Base-by-base conservation (phyloP, 1,140 invertebrate species). In the Saccostrea echinata region DNA sequence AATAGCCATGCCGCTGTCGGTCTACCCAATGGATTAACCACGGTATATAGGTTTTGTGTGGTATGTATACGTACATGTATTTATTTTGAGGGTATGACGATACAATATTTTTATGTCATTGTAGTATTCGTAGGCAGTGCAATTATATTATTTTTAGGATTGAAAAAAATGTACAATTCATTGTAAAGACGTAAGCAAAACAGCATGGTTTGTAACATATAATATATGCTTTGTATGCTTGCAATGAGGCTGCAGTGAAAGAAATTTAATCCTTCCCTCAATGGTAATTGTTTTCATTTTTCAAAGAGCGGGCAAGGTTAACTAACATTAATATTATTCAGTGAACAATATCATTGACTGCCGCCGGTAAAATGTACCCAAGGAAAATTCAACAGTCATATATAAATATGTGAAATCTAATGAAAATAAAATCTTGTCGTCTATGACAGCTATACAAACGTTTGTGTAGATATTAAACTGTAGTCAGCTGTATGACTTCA, bases 111-210 rank as follows among this genome's bases (percentile, higher is more conserved):
- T 18, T 21, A n/a, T 61, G 55, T 61, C 16, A 76, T 30, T 27
- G 27, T 76, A 30, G 16, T 16, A 33, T 27, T 76, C 68, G 30
- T 33, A 33, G 68, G 68, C 27, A 0, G 68, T 16, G 16, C 11
- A 33, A 30, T 33, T 35, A 30, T 61, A 21, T 27, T 76, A 30
- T 76, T 76, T 76, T 76, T 27, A 30, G 24, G 24, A 71, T 71
- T 30, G 27, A 24, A n/a, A 64, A 8, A 33, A 30, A 4, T 76
- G 24, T 24, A n/a, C 21, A 8, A 64, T 43, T 43, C 43, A 43
- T 64, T 64, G 24, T 11, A 76, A 76, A 76, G 27, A 76, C 68
- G 68, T 76, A 27, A 76, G 27, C 68, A 76, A 61, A 76, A 76
- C 68, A 76, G 12, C 16, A 76, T 76, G 68, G 16, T 30, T 16